Percentiles rank a stretch among this genome's conserved stretches.
phyloP scores from a whole-genome alignment of 1,140 invertebrate species.

The Cotesia chilonis region DNA sequence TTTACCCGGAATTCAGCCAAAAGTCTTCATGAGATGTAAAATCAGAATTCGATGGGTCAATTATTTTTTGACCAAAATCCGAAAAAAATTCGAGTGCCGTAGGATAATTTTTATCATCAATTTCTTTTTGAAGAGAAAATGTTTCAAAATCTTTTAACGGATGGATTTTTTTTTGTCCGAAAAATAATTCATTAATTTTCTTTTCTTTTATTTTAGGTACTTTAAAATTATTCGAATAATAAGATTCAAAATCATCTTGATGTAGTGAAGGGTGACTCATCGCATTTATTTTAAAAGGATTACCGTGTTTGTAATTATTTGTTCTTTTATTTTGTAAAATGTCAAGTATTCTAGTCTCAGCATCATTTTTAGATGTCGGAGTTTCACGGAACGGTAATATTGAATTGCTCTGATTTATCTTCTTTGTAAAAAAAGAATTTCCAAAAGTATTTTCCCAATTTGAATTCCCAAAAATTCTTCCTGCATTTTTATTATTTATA shows the following conservation, averaged over 20 bases:
- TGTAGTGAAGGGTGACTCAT: background rate
- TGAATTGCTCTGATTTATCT: conserved; percentile 6
- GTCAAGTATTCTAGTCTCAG: conserved; percentile 18
- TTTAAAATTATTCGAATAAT: background rate
- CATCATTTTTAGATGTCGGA: background rate
- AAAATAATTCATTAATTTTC: background rate
- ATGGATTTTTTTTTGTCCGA: background rate
- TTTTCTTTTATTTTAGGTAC: background rate
- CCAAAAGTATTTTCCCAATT: conserved; percentile 23
- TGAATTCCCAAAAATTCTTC: conserved; percentile 27
- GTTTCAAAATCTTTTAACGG: background rate
- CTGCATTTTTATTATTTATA: conserved; percentile 8
- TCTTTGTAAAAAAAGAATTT: conserved; percentile 20
- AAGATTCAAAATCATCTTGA: conserved; percentile 7
- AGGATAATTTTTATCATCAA: conserved; percentile 20
- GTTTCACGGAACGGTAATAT: background rate
- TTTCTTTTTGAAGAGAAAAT: background rate
- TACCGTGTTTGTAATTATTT: background rate
- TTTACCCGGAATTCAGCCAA: conserved; percentile 22
- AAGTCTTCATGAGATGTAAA: background rate
- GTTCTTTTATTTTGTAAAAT: conserved; percentile 25
- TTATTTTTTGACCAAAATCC: conserved; percentile 26
- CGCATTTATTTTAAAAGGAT: no score
- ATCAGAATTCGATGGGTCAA: background rate
- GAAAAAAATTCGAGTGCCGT: background rate